A percentile compares a stretch with the other conserved stretches of the same genome.
These are phyloP conservation scores for Leptoteleia sp. DNA, from an alignment of 1,140 invertebrate species.

Conservation along the genomic window DNA sequence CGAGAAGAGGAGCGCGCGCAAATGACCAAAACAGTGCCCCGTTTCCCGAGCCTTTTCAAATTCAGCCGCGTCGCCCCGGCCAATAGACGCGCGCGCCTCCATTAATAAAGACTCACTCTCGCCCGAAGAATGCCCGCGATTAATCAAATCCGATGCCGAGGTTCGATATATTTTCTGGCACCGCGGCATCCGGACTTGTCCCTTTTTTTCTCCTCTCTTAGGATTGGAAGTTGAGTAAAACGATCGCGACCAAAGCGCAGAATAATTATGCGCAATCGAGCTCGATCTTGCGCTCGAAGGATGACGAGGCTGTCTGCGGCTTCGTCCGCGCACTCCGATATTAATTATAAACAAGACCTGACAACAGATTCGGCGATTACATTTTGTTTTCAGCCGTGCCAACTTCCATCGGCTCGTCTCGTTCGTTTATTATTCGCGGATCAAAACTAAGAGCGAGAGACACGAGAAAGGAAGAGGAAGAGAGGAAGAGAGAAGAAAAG, in stretches of 20 bases:
- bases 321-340: conserved; percentile 47
- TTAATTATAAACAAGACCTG: conserved; percentile 60
- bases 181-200: conserved; percentile 20
- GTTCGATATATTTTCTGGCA: conserved; percentile 39
- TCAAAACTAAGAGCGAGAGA: conserved; percentile 20
- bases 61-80: not conserved
- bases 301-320: conserved; percentile 74
- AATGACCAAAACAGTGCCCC: conserved; percentile 43
- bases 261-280: conserved; percentile 81
- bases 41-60: conserved; percentile 26
- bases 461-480: conserved; percentile 2
- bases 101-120: conserved; percentile 28
- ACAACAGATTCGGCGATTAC: conserved; percentile 52
- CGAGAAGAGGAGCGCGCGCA: conserved; percentile 41
- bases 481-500: too few species aligned
- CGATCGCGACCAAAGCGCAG: conserved; percentile 71
- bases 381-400: conserved; percentile 45
- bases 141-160: conserved; percentile 37
- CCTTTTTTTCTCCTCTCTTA: too few species aligned
- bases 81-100: conserved; percentile 17
- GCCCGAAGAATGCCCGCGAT: conserved; percentile 17
- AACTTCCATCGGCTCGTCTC: conserved; percentile 14
- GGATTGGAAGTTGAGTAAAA: conserved; percentile 46
- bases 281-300: conserved; percentile 78
- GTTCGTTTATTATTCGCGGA: conserved; percentile 31